Conservation (phyloP, 2,888 invertebrate genomes). For the Scelioninae gen. 2 region DNA sequence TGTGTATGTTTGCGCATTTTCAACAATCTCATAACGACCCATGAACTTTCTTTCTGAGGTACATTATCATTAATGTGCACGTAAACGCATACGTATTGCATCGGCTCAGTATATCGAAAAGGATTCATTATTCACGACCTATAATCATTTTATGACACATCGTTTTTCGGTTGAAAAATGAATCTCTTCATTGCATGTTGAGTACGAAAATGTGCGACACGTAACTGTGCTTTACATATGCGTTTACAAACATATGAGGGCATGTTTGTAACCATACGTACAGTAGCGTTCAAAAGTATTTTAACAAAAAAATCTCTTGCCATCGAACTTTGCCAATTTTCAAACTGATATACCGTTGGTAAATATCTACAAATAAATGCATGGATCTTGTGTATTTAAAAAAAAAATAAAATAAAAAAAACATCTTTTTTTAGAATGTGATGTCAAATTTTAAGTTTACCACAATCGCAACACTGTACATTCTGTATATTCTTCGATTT, state of each 20-base stretch:
- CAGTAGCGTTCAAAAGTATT: no score
- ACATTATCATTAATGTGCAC: conserved; percentile 13
- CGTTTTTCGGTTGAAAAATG: background rate
- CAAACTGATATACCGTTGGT: no score
- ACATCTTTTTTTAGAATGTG: no score
- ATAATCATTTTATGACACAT: no score
- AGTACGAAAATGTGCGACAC: conserved; percentile 21
- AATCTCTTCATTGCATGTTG: conserved; percentile 23
- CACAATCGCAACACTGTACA: no score
- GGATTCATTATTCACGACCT: conserved; percentile 17
- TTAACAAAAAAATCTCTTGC: no score
- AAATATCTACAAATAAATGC: no score
- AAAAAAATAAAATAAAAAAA: no score
- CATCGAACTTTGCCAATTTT: no score
- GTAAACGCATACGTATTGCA: conserved; percentile 37
- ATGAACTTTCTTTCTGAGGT: conserved; percentile 42
- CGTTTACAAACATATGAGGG: conserved; percentile 8
- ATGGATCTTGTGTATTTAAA: no score
- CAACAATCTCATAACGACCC: conserved; percentile 15
- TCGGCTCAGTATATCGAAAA: conserved; percentile 5
- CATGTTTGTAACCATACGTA: conserved; percentile 35
- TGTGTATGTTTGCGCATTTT: conserved; percentile 18
- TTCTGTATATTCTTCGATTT: no score
- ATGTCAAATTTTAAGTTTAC: no score
- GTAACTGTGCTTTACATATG: conserved; percentile 10